These are phyloP conservation scores for Hydrocynus forskahlii DNA, from an alignment of 2,797 vertebrate species.

Conservation along the genomic window DNA sequence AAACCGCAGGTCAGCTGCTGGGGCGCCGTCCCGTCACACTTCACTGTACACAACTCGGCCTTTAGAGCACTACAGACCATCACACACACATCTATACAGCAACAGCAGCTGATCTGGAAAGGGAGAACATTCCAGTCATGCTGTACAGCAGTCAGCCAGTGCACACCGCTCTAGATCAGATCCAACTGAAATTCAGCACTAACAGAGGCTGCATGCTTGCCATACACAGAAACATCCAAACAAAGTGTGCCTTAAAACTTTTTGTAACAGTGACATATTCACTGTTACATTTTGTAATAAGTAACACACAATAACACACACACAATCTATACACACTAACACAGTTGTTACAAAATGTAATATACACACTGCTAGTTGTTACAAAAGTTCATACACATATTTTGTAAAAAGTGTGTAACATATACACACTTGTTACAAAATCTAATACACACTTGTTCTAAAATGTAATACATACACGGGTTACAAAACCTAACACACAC, in stretches of 20 bases:
- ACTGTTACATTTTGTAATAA: too few species aligned
- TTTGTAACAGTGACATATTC: too few species aligned
- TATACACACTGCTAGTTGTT: too few species aligned
- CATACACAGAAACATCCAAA: neutral
- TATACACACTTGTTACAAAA: too few species aligned
- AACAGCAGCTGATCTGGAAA: conserved; percentile 21
- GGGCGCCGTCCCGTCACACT: neutral
- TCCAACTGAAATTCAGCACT: neutral
- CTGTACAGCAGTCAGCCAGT: neutral
- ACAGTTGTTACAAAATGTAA: too few species aligned
- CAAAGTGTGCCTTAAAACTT: neutral
- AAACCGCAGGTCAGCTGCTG: conserved; percentile 13
- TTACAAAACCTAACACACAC: too few species aligned
- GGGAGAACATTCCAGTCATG: conserved; percentile 13
- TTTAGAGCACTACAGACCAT: neutral
- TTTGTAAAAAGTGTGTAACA: too few species aligned
- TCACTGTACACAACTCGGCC: conserved; percentile 12
- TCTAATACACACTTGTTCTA: too few species aligned
- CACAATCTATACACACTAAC: neutral
- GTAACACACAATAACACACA: too few species aligned
- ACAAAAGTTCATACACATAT: too few species aligned
- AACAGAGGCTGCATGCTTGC: neutral
- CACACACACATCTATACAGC: conserved; percentile 37
- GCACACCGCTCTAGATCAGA: neutral
- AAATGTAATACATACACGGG: too few species aligned